phyloP scores from a whole-genome alignment of 2,888 invertebrate species.

The Imbricaverruca yamaguchii region DNA sequence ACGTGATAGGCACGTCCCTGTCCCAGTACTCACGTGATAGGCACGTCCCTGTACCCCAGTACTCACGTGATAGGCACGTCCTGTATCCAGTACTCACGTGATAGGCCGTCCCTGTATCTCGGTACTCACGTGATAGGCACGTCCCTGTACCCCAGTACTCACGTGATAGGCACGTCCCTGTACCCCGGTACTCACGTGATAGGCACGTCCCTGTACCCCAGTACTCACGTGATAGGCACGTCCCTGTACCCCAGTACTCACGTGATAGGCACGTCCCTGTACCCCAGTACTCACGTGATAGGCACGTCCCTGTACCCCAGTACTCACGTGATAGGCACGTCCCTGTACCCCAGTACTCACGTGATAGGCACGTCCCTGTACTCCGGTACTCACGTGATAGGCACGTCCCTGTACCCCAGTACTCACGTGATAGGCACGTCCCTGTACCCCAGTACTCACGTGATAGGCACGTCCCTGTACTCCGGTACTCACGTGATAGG shows the following conservation, averaged over 20 bases:
- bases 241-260: slow-evolving; percentile 43
- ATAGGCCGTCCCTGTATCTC: no score
- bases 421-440: neutral
- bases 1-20: neutral
- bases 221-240: slow-evolving; percentile 47
- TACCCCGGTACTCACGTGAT: slow-evolving; percentile 34
- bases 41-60: no score
- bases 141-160: no score
- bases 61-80: neutral
- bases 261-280: slow-evolving; percentile 43
- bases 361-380: no score
- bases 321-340: slow-evolving; percentile 48
- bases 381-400: no score
- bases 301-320: slow-evolving; percentile 40
- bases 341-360: slow-evolving; percentile 34
- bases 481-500: slow-evolving; percentile 44
- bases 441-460: no score
- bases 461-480: neutral
- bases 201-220: slow-evolving; percentile 49
- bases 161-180: slow-evolving; percentile 38
- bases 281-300: no score
- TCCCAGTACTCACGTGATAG: neutral
- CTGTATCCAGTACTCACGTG: neutral
- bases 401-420: neutral
- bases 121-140: no score